Conservation (phyloP, 64 coral and sea anemone genomes). For the Acropora tenuis region DNA sequence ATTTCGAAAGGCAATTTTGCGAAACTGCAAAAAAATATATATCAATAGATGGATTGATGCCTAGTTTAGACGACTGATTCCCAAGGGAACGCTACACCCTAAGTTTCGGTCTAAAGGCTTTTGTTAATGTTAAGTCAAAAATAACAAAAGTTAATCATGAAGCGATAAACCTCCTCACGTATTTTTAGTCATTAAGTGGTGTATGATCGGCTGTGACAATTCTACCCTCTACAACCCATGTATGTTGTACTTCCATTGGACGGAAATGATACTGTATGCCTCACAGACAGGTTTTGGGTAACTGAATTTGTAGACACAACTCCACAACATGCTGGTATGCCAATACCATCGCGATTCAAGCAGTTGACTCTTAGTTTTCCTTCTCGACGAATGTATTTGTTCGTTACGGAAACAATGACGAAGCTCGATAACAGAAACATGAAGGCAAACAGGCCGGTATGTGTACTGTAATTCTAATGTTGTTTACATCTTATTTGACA, state of each 20-base stretch:
- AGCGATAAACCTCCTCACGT: not conserved
- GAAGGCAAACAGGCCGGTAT: not conserved
- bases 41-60: not conserved
- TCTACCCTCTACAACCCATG: too few relatives aligned
- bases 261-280: conserved; percentile 4
- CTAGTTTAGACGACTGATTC: not conserved
- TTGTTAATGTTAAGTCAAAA: not conserved
- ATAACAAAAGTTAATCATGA: not conserved
- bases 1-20: not conserved
- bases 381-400: not conserved
- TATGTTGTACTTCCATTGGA: not conserved
- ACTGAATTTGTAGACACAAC: not conserved
- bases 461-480: not conserved
- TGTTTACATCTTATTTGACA: not conserved
- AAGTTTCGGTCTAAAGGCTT: not conserved
- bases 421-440: not conserved
- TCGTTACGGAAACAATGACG: not conserved
- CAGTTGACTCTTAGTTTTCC: not conserved
- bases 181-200: not conserved
- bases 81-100: not conserved
- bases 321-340: not conserved
- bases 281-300: not conserved
- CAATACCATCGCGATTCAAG: not conserved
- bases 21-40: too few relatives aligned
- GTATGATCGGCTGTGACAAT: not conserved